A percentile compares a stretch with the other conserved stretches of the same genome.
Evolutionary conservation across 2,888 invertebrate genomes (phyloP).

Genomic region (Crocallis elinguaria): DNA sequence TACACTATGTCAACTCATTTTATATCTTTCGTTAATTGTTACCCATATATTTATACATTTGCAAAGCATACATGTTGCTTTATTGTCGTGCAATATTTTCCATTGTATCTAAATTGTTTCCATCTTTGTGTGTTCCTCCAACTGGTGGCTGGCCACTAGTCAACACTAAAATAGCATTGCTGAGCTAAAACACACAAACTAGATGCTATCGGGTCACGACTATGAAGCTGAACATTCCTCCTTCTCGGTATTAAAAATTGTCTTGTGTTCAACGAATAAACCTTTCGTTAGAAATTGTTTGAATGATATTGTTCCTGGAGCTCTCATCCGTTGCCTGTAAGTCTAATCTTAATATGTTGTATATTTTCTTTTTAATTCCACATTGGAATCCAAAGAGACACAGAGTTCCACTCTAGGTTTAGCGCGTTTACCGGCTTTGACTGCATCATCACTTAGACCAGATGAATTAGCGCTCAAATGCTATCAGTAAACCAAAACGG

Average conservation of each 20-base stretch:
- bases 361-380: not conserved
- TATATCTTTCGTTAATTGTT: too few relatives aligned
- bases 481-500: too few relatives aligned
- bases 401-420: too few relatives aligned
- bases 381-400: too few relatives aligned
- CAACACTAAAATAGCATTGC: constrained; percentile 29
- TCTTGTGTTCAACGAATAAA: constrained; percentile 14
- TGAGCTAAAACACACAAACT: constrained; percentile 33
- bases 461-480: too few relatives aligned
- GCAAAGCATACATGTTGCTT: too few relatives aligned
- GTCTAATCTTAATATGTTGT: not conserved
- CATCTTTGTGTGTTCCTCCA: not conserved
- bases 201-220: constrained; percentile 41
- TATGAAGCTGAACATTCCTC: constrained; percentile 24
- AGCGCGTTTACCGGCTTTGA: too few relatives aligned
- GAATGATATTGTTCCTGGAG: not conserved
- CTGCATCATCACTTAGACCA: too few relatives aligned
- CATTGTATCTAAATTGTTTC: not conserved
- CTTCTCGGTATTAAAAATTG: constrained; percentile 35
- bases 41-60: too few relatives aligned
- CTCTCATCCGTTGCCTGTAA: not conserved
- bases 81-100: not conserved
- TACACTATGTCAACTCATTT: too few relatives aligned
- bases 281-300: constrained; percentile 17
- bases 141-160: not conserved